Conservation (phyloP, 2,113 vertebrate species). For the Lagopus leucura region DNA sequence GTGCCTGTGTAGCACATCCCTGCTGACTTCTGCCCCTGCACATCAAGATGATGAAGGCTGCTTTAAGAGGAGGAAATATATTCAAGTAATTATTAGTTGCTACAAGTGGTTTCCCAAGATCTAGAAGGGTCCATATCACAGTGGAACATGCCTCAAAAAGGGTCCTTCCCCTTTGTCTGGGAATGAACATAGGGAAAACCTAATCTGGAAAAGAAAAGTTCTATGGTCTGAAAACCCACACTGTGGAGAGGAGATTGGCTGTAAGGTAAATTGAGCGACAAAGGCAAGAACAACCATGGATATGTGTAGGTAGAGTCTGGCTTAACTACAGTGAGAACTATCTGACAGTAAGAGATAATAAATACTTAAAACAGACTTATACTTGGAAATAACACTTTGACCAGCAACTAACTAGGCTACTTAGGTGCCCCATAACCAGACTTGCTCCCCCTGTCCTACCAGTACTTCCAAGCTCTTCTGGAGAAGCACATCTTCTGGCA, state of each 20-base stretch:
- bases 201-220: background rate
- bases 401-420: background rate
- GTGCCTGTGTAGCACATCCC: background rate
- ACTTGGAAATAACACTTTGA: background rate
- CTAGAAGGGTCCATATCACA: background rate
- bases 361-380: background rate
- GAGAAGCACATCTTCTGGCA: conserved; percentile 13
- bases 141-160: background rate
- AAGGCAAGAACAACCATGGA: background rate
- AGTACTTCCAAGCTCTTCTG: conserved; percentile 22
- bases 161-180: background rate
- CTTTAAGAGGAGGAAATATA: background rate
- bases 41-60: background rate
- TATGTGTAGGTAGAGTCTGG: background rate
- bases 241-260: background rate
- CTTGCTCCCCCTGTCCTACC: background rate
- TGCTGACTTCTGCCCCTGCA: background rate
- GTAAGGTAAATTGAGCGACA: background rate
- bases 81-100: background rate
- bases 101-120: background rate
- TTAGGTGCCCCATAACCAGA: background rate
- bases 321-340: background rate
- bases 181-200: background rate
- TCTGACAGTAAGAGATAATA: background rate
- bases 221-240: background rate